Conservation (phyloP, 1,140 invertebrate species). For the Pentalonia nigronervosa region DNA sequence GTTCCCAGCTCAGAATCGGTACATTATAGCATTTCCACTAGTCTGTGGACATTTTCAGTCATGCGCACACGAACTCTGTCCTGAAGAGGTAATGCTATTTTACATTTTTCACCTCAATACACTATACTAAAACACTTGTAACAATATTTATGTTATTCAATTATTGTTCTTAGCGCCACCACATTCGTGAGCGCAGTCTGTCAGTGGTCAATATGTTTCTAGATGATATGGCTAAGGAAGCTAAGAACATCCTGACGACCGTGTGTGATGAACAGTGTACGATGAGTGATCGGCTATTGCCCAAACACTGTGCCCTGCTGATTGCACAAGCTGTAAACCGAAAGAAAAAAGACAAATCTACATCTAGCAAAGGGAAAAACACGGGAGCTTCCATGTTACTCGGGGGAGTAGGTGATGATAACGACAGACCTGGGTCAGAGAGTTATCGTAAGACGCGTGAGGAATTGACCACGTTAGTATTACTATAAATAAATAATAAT, state of each 20-base stretch:
- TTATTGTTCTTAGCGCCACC: slow-evolving; percentile 74
- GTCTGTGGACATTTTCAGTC: slow-evolving; percentile 98
- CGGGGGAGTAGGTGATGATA: slow-evolving; percentile 73
- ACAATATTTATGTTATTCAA: neutral
- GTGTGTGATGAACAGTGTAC: slow-evolving; percentile 97
- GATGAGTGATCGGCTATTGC: slow-evolving; percentile 89
- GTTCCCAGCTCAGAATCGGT: slow-evolving; percentile 97
- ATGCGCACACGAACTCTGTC: slow-evolving; percentile 97
- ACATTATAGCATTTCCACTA: slow-evolving; percentile 95
- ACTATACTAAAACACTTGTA: neutral
- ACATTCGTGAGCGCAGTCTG: slow-evolving; percentile 92
- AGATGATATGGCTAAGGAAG: slow-evolving; percentile 98
- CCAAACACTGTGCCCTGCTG: slow-evolving; percentile 92
- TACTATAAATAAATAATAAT: neutral
- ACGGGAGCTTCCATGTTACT: slow-evolving; percentile 1
- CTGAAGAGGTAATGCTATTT: slow-evolving; percentile 80
- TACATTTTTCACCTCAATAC: neutral
- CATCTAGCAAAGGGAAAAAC: slow-evolving; percentile 72
- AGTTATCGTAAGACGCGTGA: slow-evolving; percentile 95
- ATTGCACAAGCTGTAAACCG: slow-evolving; percentile 87
- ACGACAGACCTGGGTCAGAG: slow-evolving; percentile 89
- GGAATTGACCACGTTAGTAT: slow-evolving; percentile 83
- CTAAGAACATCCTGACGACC: slow-evolving; percentile 97
- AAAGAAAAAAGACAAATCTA: slow-evolving; percentile 88
- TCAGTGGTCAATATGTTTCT: slow-evolving; percentile 97